A percentile compares a stretch with the other conserved stretches of the same genome.
phyloP scores from a whole-genome alignment of 1,140 invertebrate genomes.

The Euura lappo region DNA sequence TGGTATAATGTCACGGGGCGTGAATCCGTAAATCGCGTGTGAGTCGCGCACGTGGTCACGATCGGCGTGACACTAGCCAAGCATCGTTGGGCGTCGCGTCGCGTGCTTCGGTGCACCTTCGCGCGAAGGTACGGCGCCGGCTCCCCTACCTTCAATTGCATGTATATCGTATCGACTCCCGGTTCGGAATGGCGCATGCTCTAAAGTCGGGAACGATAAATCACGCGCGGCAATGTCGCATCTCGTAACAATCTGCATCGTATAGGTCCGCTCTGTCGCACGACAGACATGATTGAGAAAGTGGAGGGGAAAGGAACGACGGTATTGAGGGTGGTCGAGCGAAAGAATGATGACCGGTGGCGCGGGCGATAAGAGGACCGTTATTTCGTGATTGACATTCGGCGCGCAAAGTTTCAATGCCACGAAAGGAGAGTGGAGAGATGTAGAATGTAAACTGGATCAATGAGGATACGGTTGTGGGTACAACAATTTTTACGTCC shows the following conservation, averaged over 20 bases:
- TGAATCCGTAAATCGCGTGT: slow-evolving; percentile 6
- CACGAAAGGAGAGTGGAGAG: neutral
- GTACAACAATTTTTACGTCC: neutral
- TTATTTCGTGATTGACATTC: neutral
- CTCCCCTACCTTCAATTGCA: slow-evolving; percentile 1
- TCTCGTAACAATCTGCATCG: neutral
- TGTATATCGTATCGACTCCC: neutral
- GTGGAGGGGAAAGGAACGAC: neutral
- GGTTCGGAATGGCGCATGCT: neutral
- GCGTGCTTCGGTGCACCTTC: neutral
- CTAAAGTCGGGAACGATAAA: neutral
- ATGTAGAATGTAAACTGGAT: neutral
- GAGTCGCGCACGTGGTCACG: slow-evolving; percentile 3
- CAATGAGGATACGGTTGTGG: neutral
- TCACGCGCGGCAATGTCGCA: neutral
- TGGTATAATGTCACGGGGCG: neutral
- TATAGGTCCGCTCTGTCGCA: neutral
- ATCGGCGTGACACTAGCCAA: neutral
- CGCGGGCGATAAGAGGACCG: neutral
- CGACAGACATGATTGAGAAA: neutral
- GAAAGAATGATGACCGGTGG: too few relatives aligned
- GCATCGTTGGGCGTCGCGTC: slow-evolving; percentile 2
- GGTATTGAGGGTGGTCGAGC: too few relatives aligned
- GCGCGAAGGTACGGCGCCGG: neutral
- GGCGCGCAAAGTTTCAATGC: neutral